Evolutionary conservation across 2,888 invertebrate species (phyloP), one percentile per base, ranked within the genome.

Genomic region (Gymnocheta viridis): DNA sequence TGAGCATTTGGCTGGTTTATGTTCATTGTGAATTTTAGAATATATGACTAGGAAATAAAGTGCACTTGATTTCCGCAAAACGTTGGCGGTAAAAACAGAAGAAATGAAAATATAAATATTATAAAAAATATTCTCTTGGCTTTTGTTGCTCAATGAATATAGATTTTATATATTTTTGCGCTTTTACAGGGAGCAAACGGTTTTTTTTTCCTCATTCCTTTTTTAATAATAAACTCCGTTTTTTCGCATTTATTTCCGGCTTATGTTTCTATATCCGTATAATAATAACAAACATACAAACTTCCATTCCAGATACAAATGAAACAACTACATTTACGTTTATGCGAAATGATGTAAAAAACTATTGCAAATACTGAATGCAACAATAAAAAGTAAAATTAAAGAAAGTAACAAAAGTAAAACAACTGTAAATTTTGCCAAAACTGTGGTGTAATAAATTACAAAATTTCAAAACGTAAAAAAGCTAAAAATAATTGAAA

Each of bases 201-300:
- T 49, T 56, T 29, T n/a, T 27, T 35, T 51, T 17, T 49, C 10
- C 32, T n/a, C n/a, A 22, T 24, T 41, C 41, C 24, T 76, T 70
- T 78, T 79, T 66, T 77, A 67, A 80, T 81, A 81, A 64, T 64
- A 81, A 81, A 81, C 56, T 84, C 67, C 41, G 69, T 84, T 82
- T 85, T 80, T 85, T 85, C 82, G 69, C 76, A 81, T 80, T 69
- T 82, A 85, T 83, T 85, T 85, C 85, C 85, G 85, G 85, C 74
- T 83, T 85, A 83, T 83, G 81, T 85, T 85, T 85, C 83, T 82
- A 85, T 85, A 85, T 85, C 85, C 83, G 83, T 66, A 70, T 56
- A 76, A 70, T 56, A 76, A 82, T 62, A 76, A 24, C 60, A 77
- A 17, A 78, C 76, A 69, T 32, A 62, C 24, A 32, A 22, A 41